Base-by-base conservation (phyloP, 2,797 vertebrate species). In the Triplophysa bombifrons region DNA sequence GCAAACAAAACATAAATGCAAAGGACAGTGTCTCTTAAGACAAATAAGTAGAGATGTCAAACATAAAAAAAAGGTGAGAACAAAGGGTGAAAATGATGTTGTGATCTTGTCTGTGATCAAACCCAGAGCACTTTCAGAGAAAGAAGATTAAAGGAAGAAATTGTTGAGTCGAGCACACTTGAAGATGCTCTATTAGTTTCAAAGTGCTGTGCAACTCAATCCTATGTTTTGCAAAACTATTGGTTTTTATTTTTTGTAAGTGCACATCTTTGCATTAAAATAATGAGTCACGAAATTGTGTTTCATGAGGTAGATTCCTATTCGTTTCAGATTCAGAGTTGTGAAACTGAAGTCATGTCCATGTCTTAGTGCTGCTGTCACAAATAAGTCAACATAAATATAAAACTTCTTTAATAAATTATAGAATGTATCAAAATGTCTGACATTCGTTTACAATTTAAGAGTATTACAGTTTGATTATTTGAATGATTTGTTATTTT, bases 111-210 rank as follows among this genome's bases (percentile, higher is more conserved):
- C 27, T 30, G 58, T 30, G 25, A 61, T 61, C 27, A 61, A 30
- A n/a, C 51, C 51, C 50, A 9, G 17, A 16, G 16, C 48, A 14
- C 0, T 9, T 44, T 38, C 67, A 63, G 16, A 71, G 46, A 60
- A 72, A 72, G 30, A 44, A 78, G 48, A 72, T 64, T 64, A 72
- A 78, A 78, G 76, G n/a, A 27, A 53, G 46, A 58, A 70, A 20
- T n/a, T 25, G 20, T n/a, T 60, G 27, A 63, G 60, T 63, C 1
- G 34, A 65, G 27, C 10, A 38, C 3, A 64, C 27, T 64, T 64
- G n/a, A 63, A 7, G 56, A 71, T 2, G 16, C 16, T 25, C 19
- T 27, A 27, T 78, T 30, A 30, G 27, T 30, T 30, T 30, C 3
- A 30, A 30, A 30, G 27, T 30, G 27, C 27, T 30, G 27, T 30